A percentile compares a stretch with the other conserved stretches of the same genome.
Evolutionary conservation across 2,113 vertebrate species (phyloP).

Genomic region (Anguilla japonica): DNA sequence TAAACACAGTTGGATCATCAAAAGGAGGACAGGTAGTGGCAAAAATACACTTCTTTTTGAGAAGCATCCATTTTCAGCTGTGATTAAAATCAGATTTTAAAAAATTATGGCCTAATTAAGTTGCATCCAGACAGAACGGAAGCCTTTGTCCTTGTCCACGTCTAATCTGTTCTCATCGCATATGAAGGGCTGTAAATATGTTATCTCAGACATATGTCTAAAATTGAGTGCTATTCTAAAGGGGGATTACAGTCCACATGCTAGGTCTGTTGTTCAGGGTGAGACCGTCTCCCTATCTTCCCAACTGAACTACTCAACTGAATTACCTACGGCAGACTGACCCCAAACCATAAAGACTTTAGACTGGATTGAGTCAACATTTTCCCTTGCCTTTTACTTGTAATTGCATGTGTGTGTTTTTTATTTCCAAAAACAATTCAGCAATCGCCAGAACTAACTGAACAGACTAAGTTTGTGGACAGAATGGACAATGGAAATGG

Average conservation of each 20-base stretch:
- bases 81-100: slow-evolving; percentile 31
- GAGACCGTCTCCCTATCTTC: too few species aligned
- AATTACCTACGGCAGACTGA: neutral
- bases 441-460: too few species aligned
- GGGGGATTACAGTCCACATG: too few species aligned
- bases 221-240: neutral
- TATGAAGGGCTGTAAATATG: slow-evolving; percentile 63
- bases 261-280: too few species aligned
- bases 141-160: slow-evolving; percentile 57
- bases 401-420: neutral
- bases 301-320: too few species aligned
- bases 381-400: neutral
- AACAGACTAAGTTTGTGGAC: neutral
- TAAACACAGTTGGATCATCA: neutral
- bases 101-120: slow-evolving; percentile 54
- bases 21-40: slow-evolving; percentile 20
- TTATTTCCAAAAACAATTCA: too few species aligned
- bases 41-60: slow-evolving; percentile 31
- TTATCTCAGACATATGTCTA: slow-evolving; percentile 34
- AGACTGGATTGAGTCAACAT: neutral
- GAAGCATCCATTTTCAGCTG: slow-evolving; percentile 50
- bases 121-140: slow-evolving; percentile 46
- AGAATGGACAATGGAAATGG: too few species aligned
- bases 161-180: slow-evolving; percentile 60
- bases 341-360: neutral